Conservation (phyloP, 2,113 vertebrate species). For the Cheilinus undulatus region DNA sequence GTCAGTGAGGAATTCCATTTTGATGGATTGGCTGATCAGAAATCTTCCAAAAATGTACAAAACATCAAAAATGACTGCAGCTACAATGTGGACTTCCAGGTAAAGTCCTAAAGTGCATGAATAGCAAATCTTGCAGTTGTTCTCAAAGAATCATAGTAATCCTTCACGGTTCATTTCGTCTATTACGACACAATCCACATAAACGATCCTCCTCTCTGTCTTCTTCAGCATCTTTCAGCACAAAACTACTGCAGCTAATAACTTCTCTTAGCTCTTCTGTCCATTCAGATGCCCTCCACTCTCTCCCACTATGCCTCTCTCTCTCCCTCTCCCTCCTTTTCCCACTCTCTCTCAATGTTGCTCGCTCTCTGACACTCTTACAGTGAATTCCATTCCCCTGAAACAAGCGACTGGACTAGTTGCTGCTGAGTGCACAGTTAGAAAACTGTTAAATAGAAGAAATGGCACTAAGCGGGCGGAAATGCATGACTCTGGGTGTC, state of each 20-base stretch:
- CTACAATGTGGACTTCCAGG: background rate
- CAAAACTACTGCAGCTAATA: constrained; percentile 43
- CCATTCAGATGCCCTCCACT: constrained; percentile 35
- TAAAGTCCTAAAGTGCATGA: background rate
- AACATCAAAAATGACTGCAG: background rate
- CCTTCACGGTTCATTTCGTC: constrained; percentile 41
- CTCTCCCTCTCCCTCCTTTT: constrained; percentile 19
- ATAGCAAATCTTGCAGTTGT: background rate
- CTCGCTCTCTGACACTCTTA: constrained; percentile 57
- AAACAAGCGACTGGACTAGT: constrained; percentile 78
- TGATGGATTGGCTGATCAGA: background rate
- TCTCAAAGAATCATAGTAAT: background rate
- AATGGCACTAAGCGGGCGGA: constrained; percentile 45
- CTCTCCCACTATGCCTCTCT: background rate
- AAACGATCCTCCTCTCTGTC: background rate
- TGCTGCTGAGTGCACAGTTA: constrained; percentile 53
- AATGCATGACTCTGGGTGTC: constrained; percentile 14
- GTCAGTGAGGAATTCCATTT: constrained; percentile 76
- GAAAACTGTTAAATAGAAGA: constrained; percentile 57
- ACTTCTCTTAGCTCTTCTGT: constrained; percentile 46
- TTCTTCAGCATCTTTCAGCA: constrained; percentile 56
- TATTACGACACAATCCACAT: background rate
- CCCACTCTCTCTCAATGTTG: constrained; percentile 9
- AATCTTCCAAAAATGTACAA: background rate
- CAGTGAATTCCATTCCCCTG: constrained; percentile 83